Conservation (phyloP, 2,113 vertebrate species). For the Caretta caretta region DNA sequence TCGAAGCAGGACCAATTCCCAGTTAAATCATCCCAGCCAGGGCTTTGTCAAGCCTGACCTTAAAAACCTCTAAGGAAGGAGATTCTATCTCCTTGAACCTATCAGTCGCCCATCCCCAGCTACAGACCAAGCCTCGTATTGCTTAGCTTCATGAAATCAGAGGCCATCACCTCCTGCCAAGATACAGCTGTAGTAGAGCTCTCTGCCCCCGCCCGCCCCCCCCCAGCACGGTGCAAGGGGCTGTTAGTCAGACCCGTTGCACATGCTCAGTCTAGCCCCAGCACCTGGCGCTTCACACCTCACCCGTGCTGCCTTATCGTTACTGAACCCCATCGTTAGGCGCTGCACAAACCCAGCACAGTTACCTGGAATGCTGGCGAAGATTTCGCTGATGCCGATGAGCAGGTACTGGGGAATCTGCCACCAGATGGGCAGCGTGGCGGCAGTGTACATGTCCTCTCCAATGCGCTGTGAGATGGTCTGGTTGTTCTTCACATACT, state of each 20-base stretch:
- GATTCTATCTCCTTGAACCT: too few relatives aligned
- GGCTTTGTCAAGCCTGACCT: too few relatives aligned
- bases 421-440: constrained; percentile 67
- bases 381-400: constrained; percentile 72
- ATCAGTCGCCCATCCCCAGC: fast-evolving
- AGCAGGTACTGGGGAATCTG: constrained; percentile 78
- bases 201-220: fast-evolving
- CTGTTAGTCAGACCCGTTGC: neutral
- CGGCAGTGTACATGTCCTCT: neutral
- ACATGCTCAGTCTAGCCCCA: neutral
- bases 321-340: neutral
- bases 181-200: neutral
- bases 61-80: too few relatives aligned
- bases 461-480: constrained; percentile 58
- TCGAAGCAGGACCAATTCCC: too few relatives aligned
- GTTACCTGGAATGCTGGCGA: constrained; percentile 75
- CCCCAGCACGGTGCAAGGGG: neutral
- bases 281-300: neutral
- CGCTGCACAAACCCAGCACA: neutral
- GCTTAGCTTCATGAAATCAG: neutral
- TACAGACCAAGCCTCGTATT: neutral
- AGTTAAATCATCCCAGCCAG: too few relatives aligned
- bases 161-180: neutral
- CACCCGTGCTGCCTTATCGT: neutral
- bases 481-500: constrained; percentile 36